Evolutionary conservation across 2,888 invertebrate genomes (phyloP).

Genomic region (Microdon myrmicae): DNA sequence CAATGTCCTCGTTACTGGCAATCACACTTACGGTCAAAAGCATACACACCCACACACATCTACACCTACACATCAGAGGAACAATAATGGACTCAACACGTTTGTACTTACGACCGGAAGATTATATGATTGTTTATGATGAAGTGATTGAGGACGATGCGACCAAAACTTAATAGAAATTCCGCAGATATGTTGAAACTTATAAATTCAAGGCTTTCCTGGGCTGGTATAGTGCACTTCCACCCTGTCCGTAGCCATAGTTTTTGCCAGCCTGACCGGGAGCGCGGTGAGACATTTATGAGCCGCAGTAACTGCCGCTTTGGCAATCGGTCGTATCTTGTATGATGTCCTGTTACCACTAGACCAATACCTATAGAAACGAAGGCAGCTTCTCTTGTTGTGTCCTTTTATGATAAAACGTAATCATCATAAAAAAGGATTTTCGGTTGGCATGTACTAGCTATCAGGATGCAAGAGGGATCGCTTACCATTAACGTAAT

Average conservation of each 20-base stretch:
- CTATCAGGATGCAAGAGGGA: slow-evolving; percentile 23
- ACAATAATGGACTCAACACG: slow-evolving; percentile 48
- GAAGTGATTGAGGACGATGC: slow-evolving; percentile 42
- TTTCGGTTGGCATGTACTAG: slow-evolving; percentile 42
- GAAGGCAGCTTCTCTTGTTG: slow-evolving; percentile 6
- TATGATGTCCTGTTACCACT: slow-evolving; percentile 1
- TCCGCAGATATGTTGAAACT: slow-evolving; percentile 43
- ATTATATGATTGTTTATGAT: slow-evolving; percentile 50
- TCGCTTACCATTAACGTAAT: slow-evolving; percentile 34
- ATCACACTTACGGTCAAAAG: slow-evolving; percentile 12
- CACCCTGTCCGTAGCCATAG: slow-evolving; percentile 13
- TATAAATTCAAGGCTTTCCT: slow-evolving; percentile 49
- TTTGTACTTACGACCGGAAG: slow-evolving; percentile 36
- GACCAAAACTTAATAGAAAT: slow-evolving; percentile 45
- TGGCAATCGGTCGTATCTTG: slow-evolving; percentile 38
- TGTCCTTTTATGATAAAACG: slow-evolving; percentile 56
- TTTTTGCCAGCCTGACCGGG: not conserved
- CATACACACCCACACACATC: not conserved
- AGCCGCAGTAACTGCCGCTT: slow-evolving; percentile 39
- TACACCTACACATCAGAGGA: slow-evolving; percentile 19
- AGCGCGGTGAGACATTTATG: slow-evolving; percentile 38
- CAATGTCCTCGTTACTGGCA: not conserved
- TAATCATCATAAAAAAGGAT: slow-evolving; percentile 60
- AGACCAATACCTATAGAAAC: no score
- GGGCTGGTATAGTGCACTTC: no score